Base-by-base conservation (phyloP, 2,113 vertebrate species). In the Lepus europaeus region DNA sequence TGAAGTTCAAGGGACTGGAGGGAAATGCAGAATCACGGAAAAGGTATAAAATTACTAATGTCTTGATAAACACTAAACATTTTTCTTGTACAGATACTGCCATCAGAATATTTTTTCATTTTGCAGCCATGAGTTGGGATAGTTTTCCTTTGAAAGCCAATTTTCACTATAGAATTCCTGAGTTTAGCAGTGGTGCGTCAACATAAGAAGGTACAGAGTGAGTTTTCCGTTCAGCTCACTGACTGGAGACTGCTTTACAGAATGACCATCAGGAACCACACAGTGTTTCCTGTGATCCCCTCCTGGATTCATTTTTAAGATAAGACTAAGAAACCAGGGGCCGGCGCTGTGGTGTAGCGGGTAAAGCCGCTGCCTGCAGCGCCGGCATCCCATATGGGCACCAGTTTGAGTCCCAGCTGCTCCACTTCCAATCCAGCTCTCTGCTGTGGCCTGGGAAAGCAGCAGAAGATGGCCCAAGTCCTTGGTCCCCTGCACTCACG, bases 121-220 rank as follows among this genome's bases (percentile, higher is more conserved):
- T 88, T 74, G 25, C 85, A 36, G 92, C 93, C 2, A 84, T 86
- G 6, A 8, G 68, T 16, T 53, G 2, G 90, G 94, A 86, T 3
- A 51, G 22, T 86, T 94, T 92, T 80, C 80, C 29, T 87, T 66
- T 84, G 91, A 88, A 81, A 31, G 14, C 81, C 33, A 39, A 33
- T 61, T 90, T 96, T 92, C 45, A 82, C 12, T 63, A 89, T 33
- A 90, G 87, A 96, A 93, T 51, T 25, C 4, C 31, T 85, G 79
- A 29, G 14, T 63, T 85, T 53, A 96, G 87, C 2, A 91, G 12
- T 72, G 73, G 74, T 59, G 79, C 64, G 74, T 80, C 63, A 81
- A 68, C 27, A 2, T 49, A 74, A 83, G 33, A 94, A 85, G 27
- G 45, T 23, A 90, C 9, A 87, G 51, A 53, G 4, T 53, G 45